Conservation (phyloP, 2,888 invertebrate species). For the Catocala fraxini region DNA sequence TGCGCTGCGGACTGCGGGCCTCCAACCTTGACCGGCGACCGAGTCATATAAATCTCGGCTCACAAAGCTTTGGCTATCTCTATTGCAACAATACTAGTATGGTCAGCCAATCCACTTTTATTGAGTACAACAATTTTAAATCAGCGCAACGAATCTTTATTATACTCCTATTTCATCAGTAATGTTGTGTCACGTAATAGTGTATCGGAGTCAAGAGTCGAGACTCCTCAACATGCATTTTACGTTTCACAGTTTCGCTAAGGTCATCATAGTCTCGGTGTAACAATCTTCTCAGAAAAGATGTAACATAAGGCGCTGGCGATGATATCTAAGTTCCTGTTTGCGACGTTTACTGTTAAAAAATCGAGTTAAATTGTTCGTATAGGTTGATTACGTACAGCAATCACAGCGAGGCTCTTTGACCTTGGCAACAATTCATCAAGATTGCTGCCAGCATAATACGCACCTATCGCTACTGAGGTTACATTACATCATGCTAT, state of each 20-base stretch:
- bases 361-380: slow-evolving; percentile 20
- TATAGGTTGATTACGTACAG: slow-evolving; percentile 34
- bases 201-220: background rate
- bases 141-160: slow-evolving; percentile 22
- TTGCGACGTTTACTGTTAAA: slow-evolving; percentile 13
- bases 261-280: slow-evolving; percentile 4
- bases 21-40: slow-evolving; percentile 81
- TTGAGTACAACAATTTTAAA: slow-evolving; percentile 32
- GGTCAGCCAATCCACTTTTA: slow-evolving; percentile 37
- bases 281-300: background rate
- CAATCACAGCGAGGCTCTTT: slow-evolving; percentile 53
- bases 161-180: slow-evolving; percentile 18
- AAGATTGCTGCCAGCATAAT: slow-evolving; percentile 53
- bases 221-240: slow-evolving; percentile 24
- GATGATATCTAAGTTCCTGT: slow-evolving; percentile 18
- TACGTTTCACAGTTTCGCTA: slow-evolving; percentile 3
- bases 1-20: slow-evolving; percentile 74
- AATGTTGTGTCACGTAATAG: slow-evolving; percentile 18
- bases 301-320: background rate
- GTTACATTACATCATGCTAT: slow-evolving; percentile 64
- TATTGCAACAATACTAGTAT: slow-evolving; percentile 47
- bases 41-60: slow-evolving; percentile 63
- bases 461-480: slow-evolving; percentile 52
- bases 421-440: slow-evolving; percentile 65
- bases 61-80: slow-evolving; percentile 60